phyloP scores from a whole-genome alignment of 1,140 invertebrate species.

The Streblospio benedicti region DNA sequence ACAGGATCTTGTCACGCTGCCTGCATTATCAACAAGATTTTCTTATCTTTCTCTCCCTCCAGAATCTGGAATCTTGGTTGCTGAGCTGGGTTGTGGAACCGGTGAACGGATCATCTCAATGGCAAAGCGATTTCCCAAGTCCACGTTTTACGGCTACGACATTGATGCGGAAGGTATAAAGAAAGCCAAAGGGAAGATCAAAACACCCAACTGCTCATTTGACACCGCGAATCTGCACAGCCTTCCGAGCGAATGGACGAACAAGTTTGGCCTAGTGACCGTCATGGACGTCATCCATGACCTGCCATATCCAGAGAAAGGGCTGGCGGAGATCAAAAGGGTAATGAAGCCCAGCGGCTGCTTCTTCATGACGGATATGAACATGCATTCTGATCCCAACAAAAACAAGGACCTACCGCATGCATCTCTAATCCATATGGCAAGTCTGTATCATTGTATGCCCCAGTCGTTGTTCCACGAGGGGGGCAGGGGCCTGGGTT shows the following conservation, averaged over 20 bases:
- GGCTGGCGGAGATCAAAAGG: conserved; percentile 16
- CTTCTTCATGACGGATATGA: conserved; percentile 20
- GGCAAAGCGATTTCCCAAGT: conserved; percentile 19
- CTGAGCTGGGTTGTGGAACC: conserved; percentile 22
- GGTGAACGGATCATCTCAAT: conserved; percentile 10
- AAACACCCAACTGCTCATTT: background rate
- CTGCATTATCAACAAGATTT: no score
- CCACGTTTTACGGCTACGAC: conserved; percentile 19
- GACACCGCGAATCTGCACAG: conserved; percentile 9
- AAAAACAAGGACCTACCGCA: conserved; percentile 23
- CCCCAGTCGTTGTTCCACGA: background rate
- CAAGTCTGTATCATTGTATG: background rate
- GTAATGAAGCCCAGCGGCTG: conserved; percentile 19
- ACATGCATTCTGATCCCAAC: conserved; percentile 14
- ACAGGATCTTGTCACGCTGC: no score
- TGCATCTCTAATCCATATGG: conserved; percentile 27
- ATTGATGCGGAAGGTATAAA: background rate
- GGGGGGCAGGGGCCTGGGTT: background rate
- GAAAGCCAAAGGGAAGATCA: background rate
- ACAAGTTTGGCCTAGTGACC: conserved; percentile 21
- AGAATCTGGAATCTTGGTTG: conserved; percentile 21
- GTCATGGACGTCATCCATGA: conserved; percentile 23
- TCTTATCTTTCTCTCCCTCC: no score
- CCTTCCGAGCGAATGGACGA: conserved; percentile 14
- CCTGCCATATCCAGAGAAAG: conserved; percentile 20